These are phyloP conservation scores for Noctua janthe DNA, from an alignment of 2,888 invertebrate species.

Conservation along the genomic window DNA sequence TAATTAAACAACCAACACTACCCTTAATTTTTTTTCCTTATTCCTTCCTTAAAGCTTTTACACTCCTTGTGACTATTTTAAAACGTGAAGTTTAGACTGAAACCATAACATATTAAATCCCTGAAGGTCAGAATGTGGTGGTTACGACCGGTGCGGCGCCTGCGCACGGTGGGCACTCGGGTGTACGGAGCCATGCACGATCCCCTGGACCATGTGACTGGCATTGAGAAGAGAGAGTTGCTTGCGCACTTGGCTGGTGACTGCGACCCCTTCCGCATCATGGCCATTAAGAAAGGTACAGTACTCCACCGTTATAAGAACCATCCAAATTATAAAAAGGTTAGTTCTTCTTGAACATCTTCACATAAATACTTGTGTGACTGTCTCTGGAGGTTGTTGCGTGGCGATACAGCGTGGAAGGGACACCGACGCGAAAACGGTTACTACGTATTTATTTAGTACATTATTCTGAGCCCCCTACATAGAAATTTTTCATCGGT, in stretches of 20 bases:
- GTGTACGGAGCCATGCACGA: constrained; percentile 93
- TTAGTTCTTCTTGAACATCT: too few species aligned
- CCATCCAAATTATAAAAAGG: too few species aligned
- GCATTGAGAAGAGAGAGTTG: constrained; percentile 97
- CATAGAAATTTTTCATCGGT: too few species aligned
- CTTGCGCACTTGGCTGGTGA: constrained; percentile 96
- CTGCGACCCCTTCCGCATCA: constrained; percentile 95
- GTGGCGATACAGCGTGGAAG: too few species aligned
- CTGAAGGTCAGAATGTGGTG: constrained; percentile 67
- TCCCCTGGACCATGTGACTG: constrained; percentile 97
- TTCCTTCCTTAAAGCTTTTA: not conserved
- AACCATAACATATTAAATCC: not conserved
- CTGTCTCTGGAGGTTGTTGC: too few species aligned
- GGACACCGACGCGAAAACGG: too few species aligned
- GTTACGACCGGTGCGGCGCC: constrained; percentile 61
- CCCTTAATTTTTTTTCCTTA: not conserved
- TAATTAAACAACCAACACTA: not conserved
- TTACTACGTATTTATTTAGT: too few species aligned
- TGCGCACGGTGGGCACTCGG: constrained; percentile 77
- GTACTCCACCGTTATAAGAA: not conserved
- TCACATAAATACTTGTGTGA: too few species aligned
- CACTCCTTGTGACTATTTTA: not conserved
- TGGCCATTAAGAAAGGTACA: constrained; percentile 91
- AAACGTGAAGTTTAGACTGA: not conserved
- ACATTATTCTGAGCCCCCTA: too few species aligned